Evolutionary conservation across 2,797 vertebrate species (phyloP).

Genomic region (Chaetodon trifasciatus): DNA sequence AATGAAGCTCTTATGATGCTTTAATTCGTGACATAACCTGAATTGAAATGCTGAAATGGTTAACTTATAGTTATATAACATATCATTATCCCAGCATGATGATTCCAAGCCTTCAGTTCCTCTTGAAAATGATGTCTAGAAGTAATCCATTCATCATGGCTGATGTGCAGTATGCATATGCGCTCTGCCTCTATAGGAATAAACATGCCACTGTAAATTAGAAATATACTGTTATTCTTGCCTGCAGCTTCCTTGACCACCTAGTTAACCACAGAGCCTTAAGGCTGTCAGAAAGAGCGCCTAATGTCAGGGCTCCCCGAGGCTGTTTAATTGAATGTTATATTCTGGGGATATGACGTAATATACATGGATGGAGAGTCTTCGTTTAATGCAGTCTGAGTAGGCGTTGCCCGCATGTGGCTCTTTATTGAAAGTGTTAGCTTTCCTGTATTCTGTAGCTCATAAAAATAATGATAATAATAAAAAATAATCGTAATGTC

Average conservation of each 20-base stretch:
- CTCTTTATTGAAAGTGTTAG: conserved; percentile 19
- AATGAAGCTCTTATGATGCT: background rate
- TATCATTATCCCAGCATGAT: background rate
- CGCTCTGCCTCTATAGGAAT: conserved; percentile 10
- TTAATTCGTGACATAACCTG: background rate
- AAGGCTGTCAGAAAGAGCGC: conserved; percentile 49
- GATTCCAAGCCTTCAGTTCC: background rate
- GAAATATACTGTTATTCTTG: conserved; percentile 14
- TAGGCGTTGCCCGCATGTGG: conserved; percentile 16
- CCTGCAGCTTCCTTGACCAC: conserved; percentile 28
- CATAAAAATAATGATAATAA: too few relatives aligned
- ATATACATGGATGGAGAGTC: conserved; percentile 40
- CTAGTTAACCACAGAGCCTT: conserved; percentile 34
- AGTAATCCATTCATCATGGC: conserved; percentile 14
- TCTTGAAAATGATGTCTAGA: conserved; percentile 9
- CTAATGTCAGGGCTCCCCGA: conserved; percentile 25
- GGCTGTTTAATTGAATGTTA: conserved; percentile 32
- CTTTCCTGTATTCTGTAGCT: background rate
- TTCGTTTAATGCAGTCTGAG: conserved; percentile 20
- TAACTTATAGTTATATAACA: background rate
- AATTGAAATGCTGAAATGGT: background rate
- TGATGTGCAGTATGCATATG: conserved; percentile 8
- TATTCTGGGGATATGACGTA: conserved; percentile 38
- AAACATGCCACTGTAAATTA: conserved; percentile 21
- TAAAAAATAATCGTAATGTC: too few relatives aligned